Base-by-base conservation (phyloP, 2,888 invertebrate genomes). In the Tiliacea aurago region DNA sequence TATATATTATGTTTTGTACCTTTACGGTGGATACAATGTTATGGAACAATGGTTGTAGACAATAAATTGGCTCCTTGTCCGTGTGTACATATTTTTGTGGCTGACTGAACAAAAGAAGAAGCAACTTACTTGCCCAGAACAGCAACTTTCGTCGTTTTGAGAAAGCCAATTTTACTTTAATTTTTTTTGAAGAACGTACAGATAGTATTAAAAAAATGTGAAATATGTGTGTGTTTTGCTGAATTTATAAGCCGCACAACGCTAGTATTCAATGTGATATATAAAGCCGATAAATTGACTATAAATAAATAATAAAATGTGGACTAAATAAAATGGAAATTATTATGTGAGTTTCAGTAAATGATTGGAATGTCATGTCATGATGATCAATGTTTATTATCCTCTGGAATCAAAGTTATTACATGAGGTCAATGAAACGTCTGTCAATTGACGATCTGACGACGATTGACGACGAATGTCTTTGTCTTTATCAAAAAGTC, bases 171-270 rank as follows among this genome's bases (percentile, higher is more conserved):
- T 51, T 45, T 18, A n/a, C 4, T 4, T 18, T 9, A 10, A 6
- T 15, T 37, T 13, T n/a, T 51, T 28, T n/a, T 1, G 0, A n/a
- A 20, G 33, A 28, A 43, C 56, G 43, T 28, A 73, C 10, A 13
- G 3, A 6, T 41, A 56, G 41, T 66, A 49, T 43, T 15, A 9
- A 49, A 43, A 73, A 45, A 37, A 5, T 20, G 68, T 73, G 41
- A 37, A n/a, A 67, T 20, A 28, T 28, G 20, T 59, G 43, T 20
- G 41, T 45, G 75, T 37, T 70, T 77, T 56, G 47, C 67, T 73
- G 47, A 56, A 56, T 49, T 49, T 33, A 77, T 23, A 33, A 56
- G 55, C 45, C 15, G 28, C 49, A 53, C 20, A 41, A 20, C 3
- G 28, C 23, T 49, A 56, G n/a, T 10, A 64, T 47, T 43, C 10